These are phyloP conservation scores for Budorcas taxicolor DNA, from an alignment of 2,113 vertebrate genomes.

Conservation along the genomic window DNA sequence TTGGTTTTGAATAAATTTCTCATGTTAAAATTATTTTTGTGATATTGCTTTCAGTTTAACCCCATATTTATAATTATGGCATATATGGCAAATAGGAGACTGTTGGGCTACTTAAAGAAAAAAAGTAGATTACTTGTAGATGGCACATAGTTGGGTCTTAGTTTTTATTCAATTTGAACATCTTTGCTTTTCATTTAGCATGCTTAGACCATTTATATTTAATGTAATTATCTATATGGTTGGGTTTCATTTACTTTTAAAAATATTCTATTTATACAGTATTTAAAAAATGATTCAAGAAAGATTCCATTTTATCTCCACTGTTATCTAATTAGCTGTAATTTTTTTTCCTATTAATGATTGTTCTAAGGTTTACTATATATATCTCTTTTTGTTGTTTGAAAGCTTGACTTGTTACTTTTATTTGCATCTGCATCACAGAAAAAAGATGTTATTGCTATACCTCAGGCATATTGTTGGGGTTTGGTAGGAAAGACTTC, in stretches of 20 bases:
- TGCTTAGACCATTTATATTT: background rate
- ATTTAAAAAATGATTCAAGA: background rate
- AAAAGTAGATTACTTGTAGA: background rate
- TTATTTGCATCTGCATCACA: background rate
- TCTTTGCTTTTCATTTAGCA: background rate
- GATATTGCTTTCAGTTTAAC: conserved; percentile 68
- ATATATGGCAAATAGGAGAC: conserved; percentile 40
- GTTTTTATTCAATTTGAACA: background rate
- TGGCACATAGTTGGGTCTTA: background rate
- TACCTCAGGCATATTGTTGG: background rate
- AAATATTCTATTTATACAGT: background rate
- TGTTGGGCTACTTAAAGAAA: background rate
- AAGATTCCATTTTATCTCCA: background rate
- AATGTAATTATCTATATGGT: background rate
- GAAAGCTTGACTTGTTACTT: background rate
- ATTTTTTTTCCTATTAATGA: background rate
- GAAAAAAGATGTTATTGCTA: background rate
- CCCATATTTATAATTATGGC: conserved; percentile 72
- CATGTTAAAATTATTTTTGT: conserved; percentile 77
- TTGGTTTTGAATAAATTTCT: conserved; percentile 64
- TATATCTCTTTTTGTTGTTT: background rate
- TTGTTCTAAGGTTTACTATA: background rate
- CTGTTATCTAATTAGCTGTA: background rate
- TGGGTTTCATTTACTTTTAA: background rate
- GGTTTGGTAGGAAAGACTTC: background rate